Percentiles rank a stretch among this genome's conserved stretches.
Conservation (phyloP, 1,140 invertebrate species). For the Hestina assimilis region DNA sequence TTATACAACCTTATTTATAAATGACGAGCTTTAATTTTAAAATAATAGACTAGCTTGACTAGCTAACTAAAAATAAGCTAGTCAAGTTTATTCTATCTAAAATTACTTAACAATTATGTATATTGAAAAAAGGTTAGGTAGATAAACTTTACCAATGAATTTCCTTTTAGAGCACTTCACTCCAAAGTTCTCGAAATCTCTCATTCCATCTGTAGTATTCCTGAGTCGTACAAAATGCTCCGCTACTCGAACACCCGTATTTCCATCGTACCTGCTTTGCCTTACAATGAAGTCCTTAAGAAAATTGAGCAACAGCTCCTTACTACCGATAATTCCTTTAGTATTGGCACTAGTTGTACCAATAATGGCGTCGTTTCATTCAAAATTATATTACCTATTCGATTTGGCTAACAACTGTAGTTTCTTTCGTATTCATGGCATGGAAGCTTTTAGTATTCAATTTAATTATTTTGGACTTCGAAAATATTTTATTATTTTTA, state of each 20-base stretch:
- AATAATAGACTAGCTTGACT: too few species aligned
- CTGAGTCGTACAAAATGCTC: constrained; percentile 2
- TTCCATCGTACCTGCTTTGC: constrained; percentile 6
- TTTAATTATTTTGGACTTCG: too few species aligned
- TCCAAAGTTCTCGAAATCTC: neutral
- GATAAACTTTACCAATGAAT: neutral
- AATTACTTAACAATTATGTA: neutral
- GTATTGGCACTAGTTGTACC: neutral
- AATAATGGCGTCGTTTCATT: neutral
- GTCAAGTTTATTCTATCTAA: neutral
- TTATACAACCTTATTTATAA: too few species aligned
- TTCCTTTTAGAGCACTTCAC: neutral
- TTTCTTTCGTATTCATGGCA: neutral
- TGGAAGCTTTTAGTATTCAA: too few species aligned
- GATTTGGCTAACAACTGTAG: neutral
- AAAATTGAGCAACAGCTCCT: neutral
- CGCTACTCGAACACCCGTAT: constrained; percentile 1
- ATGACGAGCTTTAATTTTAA: too few species aligned
- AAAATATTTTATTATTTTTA: too few species aligned
- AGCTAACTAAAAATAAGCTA: too few species aligned
- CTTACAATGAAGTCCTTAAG: neutral
- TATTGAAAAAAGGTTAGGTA: neutral
- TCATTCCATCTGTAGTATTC: constrained; percentile 2
- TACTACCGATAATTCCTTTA: neutral
- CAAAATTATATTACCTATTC: neutral